Base-by-base conservation (phyloP, 1,140 invertebrate species). In the Drosophila watanabei region DNA sequence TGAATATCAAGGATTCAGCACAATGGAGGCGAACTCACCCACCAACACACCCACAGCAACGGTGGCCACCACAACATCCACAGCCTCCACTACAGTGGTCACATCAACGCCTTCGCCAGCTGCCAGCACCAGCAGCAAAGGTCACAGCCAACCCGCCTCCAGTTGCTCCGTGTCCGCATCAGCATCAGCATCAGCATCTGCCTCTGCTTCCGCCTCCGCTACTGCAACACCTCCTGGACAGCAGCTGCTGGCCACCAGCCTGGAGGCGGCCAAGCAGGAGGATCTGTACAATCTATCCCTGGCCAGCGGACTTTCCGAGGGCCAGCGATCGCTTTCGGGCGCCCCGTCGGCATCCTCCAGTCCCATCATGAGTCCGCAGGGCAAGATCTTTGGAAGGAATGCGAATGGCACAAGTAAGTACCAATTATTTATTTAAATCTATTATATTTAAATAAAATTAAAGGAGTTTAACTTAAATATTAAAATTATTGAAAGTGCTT, bases 381-480 rank as follows among this genome's bases (percentile, higher is more conserved):
- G 92, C 65, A 94, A 94, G 63, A 93, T 94, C 16, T 85, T 93
- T 33, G 93, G 93, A 49, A 85, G 93, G 48, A 94, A 94, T 81
- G 91, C 92, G 8, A 94, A 94, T 77, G 93, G 93, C 24, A 94
- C 93, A 83, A 91, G 93, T 94, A 70, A 94, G 93, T 94, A 45
- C 1, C 46, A 14, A 58, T 9, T 0, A 39, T 10, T 20, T 33
- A n/a, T 65, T 33, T 28, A 24, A 6, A 18, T 28, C 18, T 65
- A n/a, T 20, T 8, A 28, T 14, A 14, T 30, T 20, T 5, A 4
- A 28, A 35, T 62, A 4, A 56, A 6, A 37, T 24, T 11, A n/a
- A 30, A 13, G 1, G 32, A 18, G 5, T 0, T 46, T 20, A 8
- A 60, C 1, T n/a, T 16, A 49, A 35, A 14, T 20, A 59, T 28